Evolutionary conservation across 2,113 vertebrate species (phyloP).

Genomic region (Cacatua alba): DNA sequence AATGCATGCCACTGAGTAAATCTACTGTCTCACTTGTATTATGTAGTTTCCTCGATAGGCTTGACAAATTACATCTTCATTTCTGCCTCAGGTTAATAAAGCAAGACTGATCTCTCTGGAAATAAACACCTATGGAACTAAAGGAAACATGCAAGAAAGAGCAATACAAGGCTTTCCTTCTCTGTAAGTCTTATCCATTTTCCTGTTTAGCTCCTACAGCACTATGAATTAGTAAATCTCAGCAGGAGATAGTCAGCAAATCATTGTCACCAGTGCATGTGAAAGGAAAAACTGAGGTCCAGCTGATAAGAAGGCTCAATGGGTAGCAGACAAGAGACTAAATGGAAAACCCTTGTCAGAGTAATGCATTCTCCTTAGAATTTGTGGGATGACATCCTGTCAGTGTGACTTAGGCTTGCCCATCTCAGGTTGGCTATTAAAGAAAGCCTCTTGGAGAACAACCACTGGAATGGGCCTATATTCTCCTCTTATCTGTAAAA

Average conservation of each 20-base stretch:
- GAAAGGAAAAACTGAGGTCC: not conserved
- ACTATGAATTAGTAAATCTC: not conserved
- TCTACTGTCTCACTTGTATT: not conserved
- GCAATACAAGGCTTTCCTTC: not conserved
- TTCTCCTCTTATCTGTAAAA: not conserved
- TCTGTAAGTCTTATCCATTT: not conserved
- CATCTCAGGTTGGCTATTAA: not conserved
- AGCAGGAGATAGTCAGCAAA: not conserved
- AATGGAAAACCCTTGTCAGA: not conserved
- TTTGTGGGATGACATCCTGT: not conserved
- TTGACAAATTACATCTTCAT: not conserved
- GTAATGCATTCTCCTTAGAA: not conserved
- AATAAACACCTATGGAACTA: not conserved
- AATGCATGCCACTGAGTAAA: not conserved
- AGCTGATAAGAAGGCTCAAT: not conserved
- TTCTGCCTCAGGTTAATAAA: not conserved
- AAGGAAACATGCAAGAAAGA: not conserved
- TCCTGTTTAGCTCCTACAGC: not conserved
- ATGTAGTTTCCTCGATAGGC: not conserved
- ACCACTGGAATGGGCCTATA: not conserved
- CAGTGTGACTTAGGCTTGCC: not conserved
- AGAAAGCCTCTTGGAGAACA: not conserved
- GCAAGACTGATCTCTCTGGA: not conserved
- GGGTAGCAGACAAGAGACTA: not conserved
- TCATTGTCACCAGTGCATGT: not conserved